Conservation (phyloP, 2,888 invertebrate genomes). For the Dysmachus trigonus region DNA sequence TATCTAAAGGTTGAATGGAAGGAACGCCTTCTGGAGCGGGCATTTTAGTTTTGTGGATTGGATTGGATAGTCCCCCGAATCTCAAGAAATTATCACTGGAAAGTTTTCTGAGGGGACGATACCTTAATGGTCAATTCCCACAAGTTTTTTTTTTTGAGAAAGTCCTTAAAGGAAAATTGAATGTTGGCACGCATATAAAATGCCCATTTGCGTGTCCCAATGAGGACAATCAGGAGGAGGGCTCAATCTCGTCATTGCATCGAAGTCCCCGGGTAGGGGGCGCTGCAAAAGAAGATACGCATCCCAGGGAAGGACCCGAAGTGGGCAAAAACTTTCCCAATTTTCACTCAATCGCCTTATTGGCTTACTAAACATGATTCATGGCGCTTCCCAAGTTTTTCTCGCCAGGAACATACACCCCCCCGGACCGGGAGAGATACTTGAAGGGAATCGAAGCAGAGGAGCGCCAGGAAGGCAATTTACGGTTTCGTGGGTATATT, state of each 20-base stretch:
- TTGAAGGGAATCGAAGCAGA: constrained; percentile 23
- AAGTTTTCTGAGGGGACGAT: neutral
- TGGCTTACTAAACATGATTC: constrained; percentile 44
- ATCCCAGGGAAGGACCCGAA: neutral
- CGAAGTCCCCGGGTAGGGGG: neutral
- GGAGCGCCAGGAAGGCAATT: constrained; percentile 35
- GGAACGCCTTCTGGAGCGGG: neutral
- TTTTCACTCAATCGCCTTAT: constrained; percentile 45
- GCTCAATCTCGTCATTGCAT: neutral
- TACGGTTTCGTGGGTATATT: constrained; percentile 34
- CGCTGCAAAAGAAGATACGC: constrained; percentile 23
- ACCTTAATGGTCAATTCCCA: neutral
- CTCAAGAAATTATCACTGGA: neutral
- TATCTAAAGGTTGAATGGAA: neutral
- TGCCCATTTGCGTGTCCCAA: neutral
- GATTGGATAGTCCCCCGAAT: neutral
- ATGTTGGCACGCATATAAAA: neutral
- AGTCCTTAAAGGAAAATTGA: neutral
- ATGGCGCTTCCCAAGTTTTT: constrained; percentile 32
- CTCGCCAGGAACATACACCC: neutral
- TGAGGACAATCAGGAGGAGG: neutral
- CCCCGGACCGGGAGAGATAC: neutral
- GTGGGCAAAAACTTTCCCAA: constrained; percentile 41
- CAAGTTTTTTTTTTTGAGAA: neutral
- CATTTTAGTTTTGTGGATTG: neutral